phyloP scores from a whole-genome alignment of 1,140 invertebrate genomes.

The Marisa cornuarietis region DNA sequence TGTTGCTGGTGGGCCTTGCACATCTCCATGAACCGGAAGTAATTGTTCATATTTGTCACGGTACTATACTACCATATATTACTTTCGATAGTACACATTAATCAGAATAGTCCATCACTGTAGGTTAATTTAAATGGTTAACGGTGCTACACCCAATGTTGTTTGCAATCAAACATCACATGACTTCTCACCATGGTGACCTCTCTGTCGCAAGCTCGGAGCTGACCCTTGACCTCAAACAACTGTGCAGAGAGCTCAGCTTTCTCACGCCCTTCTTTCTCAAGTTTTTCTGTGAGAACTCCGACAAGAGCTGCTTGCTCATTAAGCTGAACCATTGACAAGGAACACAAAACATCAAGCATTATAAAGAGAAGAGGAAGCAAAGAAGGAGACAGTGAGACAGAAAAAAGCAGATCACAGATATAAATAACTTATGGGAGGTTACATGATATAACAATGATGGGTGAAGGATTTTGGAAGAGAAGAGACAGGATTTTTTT shows the following conservation, averaged over 20 bases:
- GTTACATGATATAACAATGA: too few species aligned
- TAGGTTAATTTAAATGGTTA: not conserved
- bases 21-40: too few species aligned
- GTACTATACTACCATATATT: too few species aligned
- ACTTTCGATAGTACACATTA: not conserved
- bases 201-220: constrained; percentile 52
- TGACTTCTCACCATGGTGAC: constrained; percentile 46
- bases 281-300: constrained; percentile 40
- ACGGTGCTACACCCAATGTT: not conserved
- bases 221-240: constrained; percentile 46
- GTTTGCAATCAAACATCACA: not conserved
- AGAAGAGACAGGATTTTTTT: too few species aligned
- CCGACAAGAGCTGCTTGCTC: constrained; percentile 44
- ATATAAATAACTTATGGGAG: too few species aligned
- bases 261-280: constrained; percentile 53
- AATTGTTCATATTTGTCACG: too few species aligned
- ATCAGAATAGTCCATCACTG: not conserved
- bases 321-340: constrained; percentile 42
- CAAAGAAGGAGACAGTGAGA: not conserved
- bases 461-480: too few species aligned
- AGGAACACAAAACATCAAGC: not conserved
- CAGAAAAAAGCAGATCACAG: not conserved
- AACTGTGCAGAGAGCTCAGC: constrained; percentile 44
- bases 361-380: not conserved
- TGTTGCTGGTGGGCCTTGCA: too few species aligned